These are phyloP conservation scores for Tetramorium alpestre DNA, from an alignment of 1,140 invertebrate species.

Conservation along the genomic window DNA sequence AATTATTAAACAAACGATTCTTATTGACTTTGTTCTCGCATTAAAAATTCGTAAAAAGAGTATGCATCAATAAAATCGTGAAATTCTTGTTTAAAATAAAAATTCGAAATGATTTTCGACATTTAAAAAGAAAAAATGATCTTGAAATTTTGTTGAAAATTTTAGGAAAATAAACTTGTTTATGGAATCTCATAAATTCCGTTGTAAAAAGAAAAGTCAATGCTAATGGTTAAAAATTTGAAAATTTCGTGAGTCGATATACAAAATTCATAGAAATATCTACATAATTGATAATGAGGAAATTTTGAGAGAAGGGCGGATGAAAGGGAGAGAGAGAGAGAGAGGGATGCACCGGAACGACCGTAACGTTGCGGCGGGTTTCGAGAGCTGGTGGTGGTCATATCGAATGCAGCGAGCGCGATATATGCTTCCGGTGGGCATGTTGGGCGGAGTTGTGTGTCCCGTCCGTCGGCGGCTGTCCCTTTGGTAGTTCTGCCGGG, in stretches of 20 bases:
- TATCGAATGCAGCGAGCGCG: constrained; percentile 80
- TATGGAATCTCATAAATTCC: background rate
- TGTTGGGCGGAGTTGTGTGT: constrained; percentile 77
- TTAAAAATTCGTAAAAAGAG: background rate
- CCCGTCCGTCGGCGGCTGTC: constrained; percentile 71
- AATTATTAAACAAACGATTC: background rate
- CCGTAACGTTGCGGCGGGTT: constrained; percentile 63
- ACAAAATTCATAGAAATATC: background rate
- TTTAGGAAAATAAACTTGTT: background rate
- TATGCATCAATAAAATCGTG: background rate
- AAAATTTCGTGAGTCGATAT: background rate
- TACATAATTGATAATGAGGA: background rate
- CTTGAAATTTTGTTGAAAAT: background rate
- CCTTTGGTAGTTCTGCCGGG: constrained; percentile 70
- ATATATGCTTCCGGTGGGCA: constrained; percentile 81
- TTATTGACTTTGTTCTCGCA: background rate
- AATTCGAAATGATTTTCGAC: background rate
- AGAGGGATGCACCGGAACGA: constrained; percentile 57
- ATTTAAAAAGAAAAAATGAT: background rate
- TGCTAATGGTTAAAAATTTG: background rate
- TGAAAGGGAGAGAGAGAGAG: too few relatives aligned
- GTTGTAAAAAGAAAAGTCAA: too few relatives aligned
- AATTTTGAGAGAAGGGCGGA: background rate
- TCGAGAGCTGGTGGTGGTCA: constrained; percentile 66
- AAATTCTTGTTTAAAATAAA: background rate